Evolutionary conservation across 1,140 invertebrate genomes (phyloP), one percentile per base, ranked within the genome.

Genomic region (Hyphantria cunea): DNA sequence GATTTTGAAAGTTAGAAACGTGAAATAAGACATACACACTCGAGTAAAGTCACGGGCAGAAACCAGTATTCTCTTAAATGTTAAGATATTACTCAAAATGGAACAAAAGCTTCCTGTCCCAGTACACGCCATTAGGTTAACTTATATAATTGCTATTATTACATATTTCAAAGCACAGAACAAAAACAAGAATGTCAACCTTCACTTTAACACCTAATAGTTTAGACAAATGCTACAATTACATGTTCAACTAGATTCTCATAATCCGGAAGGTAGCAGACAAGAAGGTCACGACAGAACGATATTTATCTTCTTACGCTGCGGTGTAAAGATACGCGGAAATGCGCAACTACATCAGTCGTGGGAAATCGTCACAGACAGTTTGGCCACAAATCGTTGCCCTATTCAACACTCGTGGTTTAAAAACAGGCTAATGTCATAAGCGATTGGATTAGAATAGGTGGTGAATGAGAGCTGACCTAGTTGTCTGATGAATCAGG

Each of bases 381-480:
- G 17, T 25, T 25, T 25, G 5, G 17, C 17, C 17, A 25, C 17
- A 25, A 25, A 25, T 25, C 5, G 17, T 5, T 1, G 17, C 17
- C 17, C 17, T 25, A 25, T 25, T 25, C 17, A 25, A 25, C 17
- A 25, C 17, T 25, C 5, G 17, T 25, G 17, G 17, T 25, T 25
- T 25, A n/a, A n/a, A 39, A 39, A 39, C 37, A 39, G 37, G 37
- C n/a, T 39, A 39, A 39, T 39, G 2, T 39, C 37, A 39, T 39
- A 39, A 39, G 7, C 37, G 37, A 39, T 39, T 39, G 37, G 37
- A 9, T 0, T 39, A 3, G 37, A 39, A 39, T 39, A n/a, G 9
- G 7, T 10, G 8, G 37, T 39, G 37, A 39, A 39, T 39, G 2
- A 39, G 37, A 39, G 37, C 37, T 3, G 37, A 39, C 37, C 37